Evolutionary conservation across 2,113 vertebrate species (phyloP), one percentile per base, ranked within the genome.

Genomic region (Myotis lucifugus): DNA sequence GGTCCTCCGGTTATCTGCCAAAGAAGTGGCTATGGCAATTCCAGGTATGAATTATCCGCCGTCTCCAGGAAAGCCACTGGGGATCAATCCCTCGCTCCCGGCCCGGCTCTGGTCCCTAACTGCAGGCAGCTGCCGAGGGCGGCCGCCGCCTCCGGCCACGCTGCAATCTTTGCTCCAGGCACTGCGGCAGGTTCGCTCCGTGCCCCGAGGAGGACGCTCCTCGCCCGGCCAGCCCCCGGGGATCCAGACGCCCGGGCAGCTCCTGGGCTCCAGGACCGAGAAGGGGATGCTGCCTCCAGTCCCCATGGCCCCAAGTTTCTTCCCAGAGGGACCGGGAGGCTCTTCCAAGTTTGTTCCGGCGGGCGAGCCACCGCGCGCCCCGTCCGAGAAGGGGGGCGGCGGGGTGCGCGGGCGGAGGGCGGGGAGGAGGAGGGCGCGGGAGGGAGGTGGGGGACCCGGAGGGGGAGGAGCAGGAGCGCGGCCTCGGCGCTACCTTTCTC

Each of bases 391-490:
- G 76, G 94, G 66, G 88, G 96, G 92, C 34, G 48, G 88, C 34
- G 37, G 90, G 92, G 93, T 76, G 94, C 74, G 82, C 85, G 11
- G 86, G 86, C 29, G 56, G 88, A 42, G 82, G 90, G 94, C 73
- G 89, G 93, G 50, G 88, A 52, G 72, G 82, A 6, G 95, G 59
- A 89, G 88, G 92, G 69, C 84, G 37, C 50, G 48, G 84, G 84
- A 25, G 79, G 37, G 32, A 78, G 90, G 92, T 59, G 82, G 93
- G 77, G 96, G 78, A 23, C 76, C 46, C 18, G 77, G 93, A 95
- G 95, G 94, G 97, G 97, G 97, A 86, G 97, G 97, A 95, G 97
- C 97, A 88, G 97, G 96, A 96, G 97, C 89, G 95, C 94, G 84
- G 96, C 95, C 97, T 70, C 95, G 86, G 96, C 59, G 95, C 97